These are phyloP conservation scores for Drosophila ananassae DNA, from an alignment of 1,140 invertebrate species.

Conservation along the genomic window DNA sequence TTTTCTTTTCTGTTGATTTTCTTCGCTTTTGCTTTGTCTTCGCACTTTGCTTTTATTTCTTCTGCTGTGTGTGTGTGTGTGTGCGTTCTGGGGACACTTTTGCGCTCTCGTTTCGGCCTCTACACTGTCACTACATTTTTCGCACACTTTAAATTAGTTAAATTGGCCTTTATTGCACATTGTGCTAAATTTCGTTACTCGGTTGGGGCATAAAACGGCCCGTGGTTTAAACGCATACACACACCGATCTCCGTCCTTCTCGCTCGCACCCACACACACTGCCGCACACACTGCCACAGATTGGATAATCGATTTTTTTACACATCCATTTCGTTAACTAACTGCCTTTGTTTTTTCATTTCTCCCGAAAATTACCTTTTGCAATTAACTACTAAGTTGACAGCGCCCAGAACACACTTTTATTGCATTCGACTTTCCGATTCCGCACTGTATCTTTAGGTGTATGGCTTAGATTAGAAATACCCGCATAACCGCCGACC, in stretches of 20 bases:
- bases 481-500: constrained; percentile 77
- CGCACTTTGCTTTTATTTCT: constrained; percentile 29
- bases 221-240: constrained; percentile 57
- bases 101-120: constrained; percentile 27
- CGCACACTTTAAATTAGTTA: constrained; percentile 50
- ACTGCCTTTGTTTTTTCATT: constrained; percentile 42
- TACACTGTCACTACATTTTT: constrained; percentile 54
- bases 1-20: constrained; percentile 44
- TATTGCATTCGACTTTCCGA: constrained; percentile 59
- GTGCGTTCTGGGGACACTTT: constrained; percentile 40
- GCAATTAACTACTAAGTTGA: constrained; percentile 56
- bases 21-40: constrained; percentile 39
- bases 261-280: constrained; percentile 35
- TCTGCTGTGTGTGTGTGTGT: constrained; percentile 26
- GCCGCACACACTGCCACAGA: constrained; percentile 63
- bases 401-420: constrained; percentile 61
- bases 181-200: constrained; percentile 46
- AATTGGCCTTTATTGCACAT: constrained; percentile 49
- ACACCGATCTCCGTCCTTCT: constrained; percentile 16
- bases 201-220: constrained; percentile 44
- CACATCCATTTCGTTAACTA: constrained; percentile 48
- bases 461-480: constrained; percentile 74
- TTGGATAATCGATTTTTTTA: constrained; percentile 76
- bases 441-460: constrained; percentile 59
- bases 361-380: constrained; percentile 61